phyloP scores from a whole-genome alignment of 2,888 invertebrate species.

The Anthophora plumipes region DNA sequence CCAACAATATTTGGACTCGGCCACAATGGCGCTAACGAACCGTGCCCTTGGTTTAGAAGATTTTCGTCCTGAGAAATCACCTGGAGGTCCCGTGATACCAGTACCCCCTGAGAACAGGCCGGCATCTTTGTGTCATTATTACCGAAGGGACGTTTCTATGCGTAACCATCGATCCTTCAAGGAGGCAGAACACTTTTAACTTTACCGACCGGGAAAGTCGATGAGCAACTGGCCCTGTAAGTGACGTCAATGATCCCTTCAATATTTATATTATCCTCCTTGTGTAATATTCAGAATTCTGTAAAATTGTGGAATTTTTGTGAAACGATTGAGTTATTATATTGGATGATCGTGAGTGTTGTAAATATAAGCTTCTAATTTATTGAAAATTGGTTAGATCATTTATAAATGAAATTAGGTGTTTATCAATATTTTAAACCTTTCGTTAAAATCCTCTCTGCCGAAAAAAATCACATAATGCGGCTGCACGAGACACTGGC shows the following conservation, averaged over 20 bases:
- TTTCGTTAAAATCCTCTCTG: too few species aligned
- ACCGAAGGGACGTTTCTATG: conserved; percentile 48
- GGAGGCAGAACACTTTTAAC: conserved; percentile 31
- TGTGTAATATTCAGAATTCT: not conserved
- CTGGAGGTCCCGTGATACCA: conserved; percentile 48
- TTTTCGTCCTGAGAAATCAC: conserved; percentile 69
- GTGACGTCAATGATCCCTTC: not conserved
- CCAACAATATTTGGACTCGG: conserved; percentile 77
- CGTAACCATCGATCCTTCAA: conserved; percentile 29
- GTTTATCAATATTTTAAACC: not conserved
- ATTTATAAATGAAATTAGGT: not conserved
- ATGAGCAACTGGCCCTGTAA: conserved; percentile 10
- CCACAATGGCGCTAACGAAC: conserved; percentile 77
- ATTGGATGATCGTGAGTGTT: too few species aligned
- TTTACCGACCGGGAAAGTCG: conserved; percentile 14
- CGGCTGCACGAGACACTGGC: too few species aligned
- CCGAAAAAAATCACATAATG: too few species aligned
- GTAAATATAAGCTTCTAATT: too few species aligned
- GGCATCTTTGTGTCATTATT: conserved; percentile 76
- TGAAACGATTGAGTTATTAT: not conserved
- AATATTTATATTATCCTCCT: not conserved
- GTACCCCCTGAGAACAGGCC: conserved; percentile 52
- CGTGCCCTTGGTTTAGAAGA: conserved; percentile 70
- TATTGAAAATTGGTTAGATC: not conserved
- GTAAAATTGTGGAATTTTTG: not conserved